phyloP scores from a whole-genome alignment of 2,113 vertebrate species.

The Reinhardtius hippoglossoides region DNA sequence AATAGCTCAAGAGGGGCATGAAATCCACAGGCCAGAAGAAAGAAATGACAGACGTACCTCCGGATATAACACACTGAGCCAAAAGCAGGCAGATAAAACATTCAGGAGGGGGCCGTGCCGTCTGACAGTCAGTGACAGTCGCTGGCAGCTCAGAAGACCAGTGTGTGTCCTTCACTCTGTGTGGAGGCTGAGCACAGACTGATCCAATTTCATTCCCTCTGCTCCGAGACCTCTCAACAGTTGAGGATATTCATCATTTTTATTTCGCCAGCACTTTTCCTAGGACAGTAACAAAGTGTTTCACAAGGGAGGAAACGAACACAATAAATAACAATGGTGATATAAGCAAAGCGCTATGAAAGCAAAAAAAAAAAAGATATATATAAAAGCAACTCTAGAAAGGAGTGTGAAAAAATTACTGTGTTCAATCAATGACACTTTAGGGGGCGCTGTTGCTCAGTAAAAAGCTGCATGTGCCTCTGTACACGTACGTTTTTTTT shows the following conservation, averaged over 20 bases:
- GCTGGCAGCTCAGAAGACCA: slow-evolving; percentile 37
- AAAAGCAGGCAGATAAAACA: slow-evolving; percentile 55
- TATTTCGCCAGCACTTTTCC: slow-evolving; percentile 39
- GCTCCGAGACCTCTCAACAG: not conserved
- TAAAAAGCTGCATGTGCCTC: too few species aligned
- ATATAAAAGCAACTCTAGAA: not conserved
- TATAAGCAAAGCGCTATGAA: slow-evolving; percentile 4
- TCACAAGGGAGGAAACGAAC: slow-evolving; percentile 17
- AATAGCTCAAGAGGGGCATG: slow-evolving; percentile 31
- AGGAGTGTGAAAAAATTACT: not conserved
- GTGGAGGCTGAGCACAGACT: slow-evolving; percentile 26
- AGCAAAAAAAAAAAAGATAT: slow-evolving; percentile 7
- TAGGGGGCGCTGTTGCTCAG: too few species aligned
- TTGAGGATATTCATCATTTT: slow-evolving; percentile 40
- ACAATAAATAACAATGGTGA: slow-evolving; percentile 17
- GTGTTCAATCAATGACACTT: not conserved
- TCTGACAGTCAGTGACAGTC: slow-evolving; percentile 53
- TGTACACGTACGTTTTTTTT: too few species aligned
- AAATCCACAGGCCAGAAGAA: slow-evolving; percentile 45
- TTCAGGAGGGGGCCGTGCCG: slow-evolving; percentile 44
- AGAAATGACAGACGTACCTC: slow-evolving; percentile 46
- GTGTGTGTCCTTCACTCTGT: slow-evolving; percentile 36
- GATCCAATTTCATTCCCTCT: slow-evolving; percentile 37
- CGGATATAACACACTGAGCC: slow-evolving; percentile 41
- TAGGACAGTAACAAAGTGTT: slow-evolving; percentile 6